Base-by-base conservation (phyloP, 2,797 vertebrate genomes). In the Lacerta viridis region DNA sequence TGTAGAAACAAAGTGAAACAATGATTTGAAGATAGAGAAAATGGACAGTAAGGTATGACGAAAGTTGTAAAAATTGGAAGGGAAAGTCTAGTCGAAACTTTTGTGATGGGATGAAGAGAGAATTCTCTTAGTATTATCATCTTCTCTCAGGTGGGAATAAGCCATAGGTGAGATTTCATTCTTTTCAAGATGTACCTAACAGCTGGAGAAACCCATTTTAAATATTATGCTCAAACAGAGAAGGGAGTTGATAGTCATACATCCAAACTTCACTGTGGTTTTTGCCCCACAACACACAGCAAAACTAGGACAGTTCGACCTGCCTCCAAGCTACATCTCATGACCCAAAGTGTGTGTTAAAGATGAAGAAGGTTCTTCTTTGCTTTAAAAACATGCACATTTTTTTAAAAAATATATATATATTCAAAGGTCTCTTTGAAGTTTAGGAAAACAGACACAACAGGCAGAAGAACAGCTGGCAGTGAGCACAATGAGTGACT, bases 391-490 rank as follows among this genome's bases (percentile, higher is more conserved):
- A 76, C 79, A 66, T 86, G 77, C 46, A 66, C 46, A 66, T 86
- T 77, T 87, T 95, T 90, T 55, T 55, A 13, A 55, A 55, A 55
- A 55, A 55, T n/a, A n/a, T n/a, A 41, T 5, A 41, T 41, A 7
- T 43, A 91, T 88, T 93, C 86, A 93, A 81, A 46, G 27, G 46
- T 74, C 50, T 90, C 89, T 94, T 87, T 93, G 92, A 93, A 92
- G 91, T 93, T 86, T 88, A 87, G 86, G 74, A 92, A 93, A 94
- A 94, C 91, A 94, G 91, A 87, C 90, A 83, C 91, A 94, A 95
- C 91, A 94, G 93, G 91, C 90, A 92, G 78, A 94, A 94, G 90
- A 94, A 94, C 93, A 96, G 93, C 94, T 95, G 95, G 95, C 90
- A 95, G 85, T 77, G 68, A 93, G 78, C 64, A 92, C 90, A 95